Percentiles rank a stretch among this genome's conserved stretches.
Conservation (phyloP, 2,797 vertebrate species). For the Mycteria americana region DNA sequence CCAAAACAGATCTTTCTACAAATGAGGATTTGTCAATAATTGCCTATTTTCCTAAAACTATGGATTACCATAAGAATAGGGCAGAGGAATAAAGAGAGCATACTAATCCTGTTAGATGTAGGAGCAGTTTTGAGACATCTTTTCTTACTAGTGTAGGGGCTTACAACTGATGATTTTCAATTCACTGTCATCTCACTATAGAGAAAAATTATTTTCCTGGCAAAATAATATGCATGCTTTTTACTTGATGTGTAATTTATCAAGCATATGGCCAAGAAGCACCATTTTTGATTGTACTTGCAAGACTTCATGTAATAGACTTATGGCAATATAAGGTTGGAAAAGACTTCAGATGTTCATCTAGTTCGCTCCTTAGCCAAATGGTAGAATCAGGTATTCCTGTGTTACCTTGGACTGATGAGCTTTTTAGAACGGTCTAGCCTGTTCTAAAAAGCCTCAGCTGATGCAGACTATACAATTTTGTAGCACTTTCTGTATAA, state of each 20-base stretch:
- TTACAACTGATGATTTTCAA: neutral
- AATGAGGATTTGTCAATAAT: neutral
- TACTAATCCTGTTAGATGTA: neutral
- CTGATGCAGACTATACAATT: neutral
- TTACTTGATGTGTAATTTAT: neutral
- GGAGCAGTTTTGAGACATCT: neutral
- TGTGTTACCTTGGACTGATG: neutral
- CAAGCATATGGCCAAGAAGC: neutral
- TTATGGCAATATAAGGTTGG: neutral
- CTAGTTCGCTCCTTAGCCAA: neutral
- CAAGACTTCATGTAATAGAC: neutral
- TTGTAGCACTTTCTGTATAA: neutral
- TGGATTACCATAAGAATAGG: neutral
- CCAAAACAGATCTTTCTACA: neutral
- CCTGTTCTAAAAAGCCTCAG: neutral
- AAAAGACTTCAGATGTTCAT: neutral
- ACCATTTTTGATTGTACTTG: neutral
- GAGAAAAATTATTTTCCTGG: neutral
- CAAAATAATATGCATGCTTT: neutral
- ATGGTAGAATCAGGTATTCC: neutral
- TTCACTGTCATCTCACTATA: neutral
- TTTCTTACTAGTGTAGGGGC: neutral
- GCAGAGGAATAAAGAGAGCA: neutral
- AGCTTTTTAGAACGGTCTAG: neutral
- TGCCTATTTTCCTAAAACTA: neutral